Evolutionary conservation across 2,113 vertebrate genomes (phyloP).

Genomic region (Picathartes gymnocephalus): DNA sequence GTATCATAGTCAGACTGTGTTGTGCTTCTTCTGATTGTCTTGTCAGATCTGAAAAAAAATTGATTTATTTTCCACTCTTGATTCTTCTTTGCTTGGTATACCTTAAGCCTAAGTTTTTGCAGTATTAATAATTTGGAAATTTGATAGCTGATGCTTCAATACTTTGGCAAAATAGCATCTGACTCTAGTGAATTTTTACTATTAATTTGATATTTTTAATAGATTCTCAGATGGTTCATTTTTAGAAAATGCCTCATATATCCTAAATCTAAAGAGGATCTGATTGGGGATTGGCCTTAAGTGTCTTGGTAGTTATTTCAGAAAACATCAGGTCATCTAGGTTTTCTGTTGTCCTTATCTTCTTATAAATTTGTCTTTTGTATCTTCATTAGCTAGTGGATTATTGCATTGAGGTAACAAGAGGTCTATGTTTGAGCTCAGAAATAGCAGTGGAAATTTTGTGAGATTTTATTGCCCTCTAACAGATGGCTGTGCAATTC

Average conservation of each 20-base stretch:
- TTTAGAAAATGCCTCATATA: neutral
- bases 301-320: neutral
- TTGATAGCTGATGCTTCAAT: neutral
- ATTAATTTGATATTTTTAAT: neutral
- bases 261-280: neutral
- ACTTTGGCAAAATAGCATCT: neutral
- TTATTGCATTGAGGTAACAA: neutral
- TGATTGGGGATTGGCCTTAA: neutral
- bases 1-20: neutral
- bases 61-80: neutral
- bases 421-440: neutral
- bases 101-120: neutral
- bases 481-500: neutral
- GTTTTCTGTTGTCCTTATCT: neutral
- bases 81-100: neutral
- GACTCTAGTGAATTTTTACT: neutral
- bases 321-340: neutral
- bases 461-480: neutral
- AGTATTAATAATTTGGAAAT: neutral
- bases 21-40: neutral
- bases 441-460: neutral
- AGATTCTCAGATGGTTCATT: neutral
- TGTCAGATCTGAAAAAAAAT: neutral
- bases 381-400: neutral
- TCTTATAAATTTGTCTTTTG: neutral